These are phyloP conservation scores for Galerucella pusilla DNA, from an alignment of 2,888 invertebrate species.

Conservation along the genomic window DNA sequence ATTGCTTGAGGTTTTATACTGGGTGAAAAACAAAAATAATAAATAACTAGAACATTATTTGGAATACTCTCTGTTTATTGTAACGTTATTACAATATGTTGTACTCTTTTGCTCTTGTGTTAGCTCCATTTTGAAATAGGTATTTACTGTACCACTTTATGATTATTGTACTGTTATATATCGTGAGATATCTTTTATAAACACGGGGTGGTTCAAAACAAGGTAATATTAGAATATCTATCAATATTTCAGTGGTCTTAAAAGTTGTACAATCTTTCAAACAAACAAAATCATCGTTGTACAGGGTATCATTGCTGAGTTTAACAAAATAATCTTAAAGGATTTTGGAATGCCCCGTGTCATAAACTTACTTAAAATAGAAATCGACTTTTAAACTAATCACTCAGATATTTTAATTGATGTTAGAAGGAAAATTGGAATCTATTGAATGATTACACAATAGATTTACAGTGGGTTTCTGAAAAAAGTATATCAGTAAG, in stretches of 20 bases:
- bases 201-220: conserved; percentile 1
- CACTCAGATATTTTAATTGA: conserved; percentile 58
- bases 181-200: conserved; percentile 6
- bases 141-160: neutral
- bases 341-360: conserved; percentile 25
- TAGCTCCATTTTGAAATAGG: neutral
- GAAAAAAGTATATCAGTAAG: no score
- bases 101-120: neutral
- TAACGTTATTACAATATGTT: neutral
- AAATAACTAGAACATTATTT: no score
- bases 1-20: no score
- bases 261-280: conserved; percentile 12
- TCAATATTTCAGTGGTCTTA: conserved; percentile 8
- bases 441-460: conserved; percentile 44
- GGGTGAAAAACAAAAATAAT: no score
- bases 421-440: conserved; percentile 54
- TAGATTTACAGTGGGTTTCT: conserved; percentile 41
- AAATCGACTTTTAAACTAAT: conserved; percentile 41
- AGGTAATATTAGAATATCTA: neutral
- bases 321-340: conserved; percentile 7
- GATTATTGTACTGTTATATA: neutral
- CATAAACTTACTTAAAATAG: conserved; percentile 23
- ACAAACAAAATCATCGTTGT: conserved; percentile 10
- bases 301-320: conserved; percentile 1
- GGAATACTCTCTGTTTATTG: no score